Conservation (phyloP, 2,888 invertebrate species). For the Gari tellinella region DNA sequence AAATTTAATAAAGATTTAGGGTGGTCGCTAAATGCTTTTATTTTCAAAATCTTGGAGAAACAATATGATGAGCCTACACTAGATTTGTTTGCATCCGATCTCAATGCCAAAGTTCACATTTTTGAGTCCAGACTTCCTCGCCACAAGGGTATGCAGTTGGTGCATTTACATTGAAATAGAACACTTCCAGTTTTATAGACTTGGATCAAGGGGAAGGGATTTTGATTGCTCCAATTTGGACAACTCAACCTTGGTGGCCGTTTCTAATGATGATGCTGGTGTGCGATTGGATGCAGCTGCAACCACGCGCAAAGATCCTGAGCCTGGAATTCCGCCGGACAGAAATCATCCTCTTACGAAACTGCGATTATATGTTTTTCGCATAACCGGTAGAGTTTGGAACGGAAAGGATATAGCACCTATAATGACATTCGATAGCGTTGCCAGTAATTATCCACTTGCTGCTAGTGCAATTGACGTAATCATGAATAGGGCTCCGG, state of each 20-base stretch:
- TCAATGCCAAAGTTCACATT: too few species aligned
- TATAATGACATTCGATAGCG: too few species aligned
- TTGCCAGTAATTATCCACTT: too few species aligned
- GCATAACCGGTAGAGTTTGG: slow-evolving; percentile 18
- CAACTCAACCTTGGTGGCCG: slow-evolving; percentile 32
- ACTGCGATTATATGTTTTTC: slow-evolving; percentile 27
- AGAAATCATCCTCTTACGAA: slow-evolving; percentile 17
- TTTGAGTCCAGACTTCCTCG: too few species aligned
- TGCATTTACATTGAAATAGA: slow-evolving; percentile 7
- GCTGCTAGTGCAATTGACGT: too few species aligned
- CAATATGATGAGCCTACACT: not conserved
- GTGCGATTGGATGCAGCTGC: not conserved
- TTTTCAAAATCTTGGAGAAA: slow-evolving; percentile 12
- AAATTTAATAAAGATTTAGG: slow-evolving; percentile 44
- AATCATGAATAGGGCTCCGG: too few species aligned
- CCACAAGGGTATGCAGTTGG: too few species aligned
- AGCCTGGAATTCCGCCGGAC: slow-evolving; percentile 8
- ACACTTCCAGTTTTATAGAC: slow-evolving; percentile 17
- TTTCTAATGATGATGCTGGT: slow-evolving; percentile 4
- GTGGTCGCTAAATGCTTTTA: slow-evolving; percentile 29
- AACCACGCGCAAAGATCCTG: slow-evolving; percentile 8
- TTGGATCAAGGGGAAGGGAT: slow-evolving; percentile 19
- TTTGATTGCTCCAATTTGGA: slow-evolving; percentile 28
- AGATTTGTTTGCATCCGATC: slow-evolving; percentile 31
- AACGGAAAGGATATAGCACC: not conserved